Conservation (phyloP, 2,888 invertebrate species). For the Pristionchus mayeri region DNA sequence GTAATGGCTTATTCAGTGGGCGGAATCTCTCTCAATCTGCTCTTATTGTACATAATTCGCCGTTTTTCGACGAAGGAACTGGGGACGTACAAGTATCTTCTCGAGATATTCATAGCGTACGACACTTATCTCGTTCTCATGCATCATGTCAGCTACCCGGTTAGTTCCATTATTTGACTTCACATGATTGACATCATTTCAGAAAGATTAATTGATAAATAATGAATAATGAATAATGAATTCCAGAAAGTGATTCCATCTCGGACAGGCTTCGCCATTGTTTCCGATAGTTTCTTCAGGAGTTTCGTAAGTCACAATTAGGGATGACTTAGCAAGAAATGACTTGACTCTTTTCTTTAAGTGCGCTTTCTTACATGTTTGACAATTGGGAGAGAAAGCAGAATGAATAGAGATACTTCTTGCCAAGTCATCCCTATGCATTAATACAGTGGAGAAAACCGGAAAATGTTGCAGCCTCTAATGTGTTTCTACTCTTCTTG, state of each 20-base stretch:
- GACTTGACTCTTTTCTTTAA: no score
- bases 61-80: not conserved
- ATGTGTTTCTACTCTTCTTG: not conserved
- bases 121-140: not conserved
- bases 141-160: not conserved
- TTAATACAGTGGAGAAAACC: no score
- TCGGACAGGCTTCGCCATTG: not conserved
- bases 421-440: no score
- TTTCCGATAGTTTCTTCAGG: not conserved
- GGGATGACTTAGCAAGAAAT: not conserved
- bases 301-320: not conserved
- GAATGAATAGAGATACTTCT: no score
- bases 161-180: not conserved
- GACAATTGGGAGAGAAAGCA: no score
- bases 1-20: no score
- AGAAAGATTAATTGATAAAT: no score
- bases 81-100: slow-evolving; percentile 6
- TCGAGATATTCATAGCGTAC: not conserved
- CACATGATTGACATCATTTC: no score
- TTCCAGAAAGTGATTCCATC: not conserved
- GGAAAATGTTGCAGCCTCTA: no score
- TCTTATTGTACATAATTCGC: not conserved
- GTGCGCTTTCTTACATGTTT: no score
- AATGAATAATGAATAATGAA: no score
- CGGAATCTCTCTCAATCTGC: not conserved